A percentile compares a stretch with the other conserved stretches of the same genome.
phyloP scores from a whole-genome alignment of 2,113 vertebrate species.

The Mixornis gularis region DNA sequence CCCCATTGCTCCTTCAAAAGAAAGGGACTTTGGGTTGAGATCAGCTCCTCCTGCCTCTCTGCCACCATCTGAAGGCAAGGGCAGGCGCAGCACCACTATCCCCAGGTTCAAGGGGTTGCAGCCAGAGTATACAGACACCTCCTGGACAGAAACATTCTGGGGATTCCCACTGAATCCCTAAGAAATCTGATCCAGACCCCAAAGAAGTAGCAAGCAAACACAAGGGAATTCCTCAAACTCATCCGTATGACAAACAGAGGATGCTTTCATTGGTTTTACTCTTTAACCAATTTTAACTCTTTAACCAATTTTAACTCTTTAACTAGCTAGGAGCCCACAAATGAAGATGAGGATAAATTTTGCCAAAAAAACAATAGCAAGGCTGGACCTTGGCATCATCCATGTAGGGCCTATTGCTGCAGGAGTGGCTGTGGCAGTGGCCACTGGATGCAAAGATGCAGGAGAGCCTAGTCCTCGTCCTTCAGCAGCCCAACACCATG shows the following conservation, averaged over 20 bases:
- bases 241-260: not conserved
- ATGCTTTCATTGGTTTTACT: rapidly evolving
- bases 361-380: not conserved
- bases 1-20: not conserved
- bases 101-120: rapidly evolving
- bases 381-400: not conserved
- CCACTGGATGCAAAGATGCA: not conserved
- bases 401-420: not conserved
- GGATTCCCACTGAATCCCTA: not conserved
- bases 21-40: not conserved
- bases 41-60: not conserved
- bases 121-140: not conserved
- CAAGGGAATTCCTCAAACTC: not conserved
- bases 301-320: not conserved
- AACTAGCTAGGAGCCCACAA: not conserved
- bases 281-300: not conserved
- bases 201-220: not conserved
- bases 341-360: not conserved
- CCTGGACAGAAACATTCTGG: not conserved
- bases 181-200: not conserved
- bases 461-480: not conserved
- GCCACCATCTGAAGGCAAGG: not conserved
- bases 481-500: not conserved
- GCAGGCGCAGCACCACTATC: not conserved
- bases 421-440: not conserved